phyloP scores from a whole-genome alignment of 1,140 invertebrate genomes.

The Chironomus tepperi region DNA sequence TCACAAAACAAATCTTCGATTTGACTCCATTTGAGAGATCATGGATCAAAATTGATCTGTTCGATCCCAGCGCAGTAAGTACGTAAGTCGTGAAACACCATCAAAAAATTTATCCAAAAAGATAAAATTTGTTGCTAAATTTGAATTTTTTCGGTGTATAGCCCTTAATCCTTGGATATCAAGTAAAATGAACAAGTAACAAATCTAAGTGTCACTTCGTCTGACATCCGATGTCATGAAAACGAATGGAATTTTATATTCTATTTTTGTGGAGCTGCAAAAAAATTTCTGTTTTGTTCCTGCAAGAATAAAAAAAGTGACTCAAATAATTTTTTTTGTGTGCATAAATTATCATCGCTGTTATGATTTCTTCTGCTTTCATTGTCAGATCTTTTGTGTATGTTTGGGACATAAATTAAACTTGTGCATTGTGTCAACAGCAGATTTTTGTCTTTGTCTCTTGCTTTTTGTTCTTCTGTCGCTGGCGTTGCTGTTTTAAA shows the following conservation, averaged over 20 bases:
- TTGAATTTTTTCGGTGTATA: no score
- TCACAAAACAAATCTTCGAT: no score
- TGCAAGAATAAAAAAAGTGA: no score
- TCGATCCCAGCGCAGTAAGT: no score
- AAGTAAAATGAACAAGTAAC: neutral
- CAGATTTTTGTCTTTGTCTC: neutral
- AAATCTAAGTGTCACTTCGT: neutral
- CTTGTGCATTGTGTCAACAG: conserved; percentile 13
- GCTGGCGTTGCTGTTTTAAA: no score
- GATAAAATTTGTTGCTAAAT: no score
- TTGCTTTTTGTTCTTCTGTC: neutral
- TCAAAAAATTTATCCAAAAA: no score
- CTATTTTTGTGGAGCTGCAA: no score
- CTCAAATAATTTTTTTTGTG: neutral
- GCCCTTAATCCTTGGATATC: neutral
- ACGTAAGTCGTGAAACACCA: no score
- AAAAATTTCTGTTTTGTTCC: no score
- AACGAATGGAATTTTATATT: neutral
- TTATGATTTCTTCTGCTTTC: neutral
- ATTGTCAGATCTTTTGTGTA: neutral
- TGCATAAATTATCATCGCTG: conserved; percentile 13
- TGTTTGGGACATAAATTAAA: conserved; percentile 18
- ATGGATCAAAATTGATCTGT: no score
- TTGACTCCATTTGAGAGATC: no score
- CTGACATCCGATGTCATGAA: neutral